Evolutionary conservation across 2,888 invertebrate species (phyloP), one percentile per base, ranked within the genome.

Genomic region (Schrankia costaestrigalis): DNA sequence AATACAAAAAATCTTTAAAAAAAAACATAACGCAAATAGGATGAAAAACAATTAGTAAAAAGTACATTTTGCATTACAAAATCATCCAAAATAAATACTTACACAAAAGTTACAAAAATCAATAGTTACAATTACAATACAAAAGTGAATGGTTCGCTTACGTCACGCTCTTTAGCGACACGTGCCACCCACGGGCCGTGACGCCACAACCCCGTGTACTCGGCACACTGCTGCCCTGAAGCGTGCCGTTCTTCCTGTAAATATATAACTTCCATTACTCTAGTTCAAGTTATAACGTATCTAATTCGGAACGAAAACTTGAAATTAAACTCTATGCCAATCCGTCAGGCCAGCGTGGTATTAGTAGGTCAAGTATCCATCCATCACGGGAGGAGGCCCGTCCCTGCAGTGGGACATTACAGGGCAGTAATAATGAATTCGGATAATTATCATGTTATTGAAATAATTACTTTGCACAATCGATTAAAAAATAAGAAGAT

Each of bases 171-270:
- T 2, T 45, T 54, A 1, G 81, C 76, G 1, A 70, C 50, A 2
- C 78, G 67, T 7, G 57, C 35, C 6, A 85, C 47, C 85, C 85
- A 85, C 0, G 82, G 80, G 3, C 78, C 56, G 0, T 80, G 65
- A 1, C 70, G 63, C 85, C 83, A 85, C 1, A 77, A 63, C 1
- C 82, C 78, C 0, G 84, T 83, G 46, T 85, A 85, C 30, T 71
- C 69, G 0, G 82, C 82, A 2, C 71, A 75, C 29, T 82, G 82
- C 2, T 63, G 56, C 1, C 80, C 82, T 63, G 58, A 64, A 1
- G 54, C 42, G n/a, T 72, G 72, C 0, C 78, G 67, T 30, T 82
- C 82, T 40, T 82, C 82, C 82, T 84, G 38, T 12, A 48, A 50
- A 33, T 7, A 11, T 2, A 7, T 8, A 25, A 26, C 2, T 9